Conservation (phyloP, 1,140 invertebrate genomes). For the Stenopsyche tienmushanensis region DNA sequence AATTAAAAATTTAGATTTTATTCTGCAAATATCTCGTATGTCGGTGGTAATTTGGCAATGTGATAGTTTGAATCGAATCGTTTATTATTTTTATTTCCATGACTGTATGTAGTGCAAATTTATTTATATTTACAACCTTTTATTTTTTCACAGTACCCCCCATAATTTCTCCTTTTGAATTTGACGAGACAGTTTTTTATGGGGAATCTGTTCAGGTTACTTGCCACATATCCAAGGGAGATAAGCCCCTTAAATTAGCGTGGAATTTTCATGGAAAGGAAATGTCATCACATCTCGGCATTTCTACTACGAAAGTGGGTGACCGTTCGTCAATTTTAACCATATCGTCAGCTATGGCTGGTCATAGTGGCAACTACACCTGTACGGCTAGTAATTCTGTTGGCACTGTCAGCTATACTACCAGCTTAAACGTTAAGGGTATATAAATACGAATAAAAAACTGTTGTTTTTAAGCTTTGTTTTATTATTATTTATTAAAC, state of each 20-base stretch:
- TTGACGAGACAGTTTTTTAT: constrained; percentile 66
- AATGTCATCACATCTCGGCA: constrained; percentile 54
- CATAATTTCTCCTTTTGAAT: constrained; percentile 62
- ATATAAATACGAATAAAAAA: too few species aligned
- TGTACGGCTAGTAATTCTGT: constrained; percentile 73
- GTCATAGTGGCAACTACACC: constrained; percentile 78
- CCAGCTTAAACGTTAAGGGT: constrained; percentile 73
- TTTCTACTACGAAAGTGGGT: constrained; percentile 63
- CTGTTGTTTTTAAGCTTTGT: too few species aligned
- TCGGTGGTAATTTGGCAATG: too few species aligned
- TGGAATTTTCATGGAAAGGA: constrained; percentile 62
- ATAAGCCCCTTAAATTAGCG: constrained; percentile 63
- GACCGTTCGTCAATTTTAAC: constrained; percentile 71
- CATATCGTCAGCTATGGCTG: constrained; percentile 72
- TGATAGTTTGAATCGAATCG: too few species aligned
- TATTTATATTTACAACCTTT: constrained; percentile 8
- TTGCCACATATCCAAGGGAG: constrained; percentile 68
- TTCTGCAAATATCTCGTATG: too few species aligned
- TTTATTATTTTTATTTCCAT: too few species aligned
- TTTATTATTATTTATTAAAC: too few species aligned
- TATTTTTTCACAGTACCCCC: constrained; percentile 61
- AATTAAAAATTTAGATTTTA: background rate
- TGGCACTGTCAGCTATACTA: constrained; percentile 65
- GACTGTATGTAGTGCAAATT: too few species aligned
- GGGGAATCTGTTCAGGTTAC: constrained; percentile 71